Evolutionary conservation across 2,888 invertebrate species (phyloP).

Genomic region (Acrocera orbiculus): DNA sequence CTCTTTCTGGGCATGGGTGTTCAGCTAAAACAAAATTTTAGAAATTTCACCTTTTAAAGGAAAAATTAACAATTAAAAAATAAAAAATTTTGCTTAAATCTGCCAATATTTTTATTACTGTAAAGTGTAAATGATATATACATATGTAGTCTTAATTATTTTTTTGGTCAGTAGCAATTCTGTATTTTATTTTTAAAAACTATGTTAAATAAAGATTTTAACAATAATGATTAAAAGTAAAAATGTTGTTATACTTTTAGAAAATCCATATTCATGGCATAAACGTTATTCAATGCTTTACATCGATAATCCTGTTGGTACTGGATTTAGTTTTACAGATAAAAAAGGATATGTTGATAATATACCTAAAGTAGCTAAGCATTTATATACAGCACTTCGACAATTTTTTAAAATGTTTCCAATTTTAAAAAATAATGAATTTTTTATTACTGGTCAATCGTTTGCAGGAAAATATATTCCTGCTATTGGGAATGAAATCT

Average conservation of each 20-base stretch:
- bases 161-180: constrained; percentile 1
- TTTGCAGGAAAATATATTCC: constrained; percentile 44
- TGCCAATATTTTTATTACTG: too few relatives aligned
- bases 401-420: constrained; percentile 49
- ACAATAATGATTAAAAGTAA: too few relatives aligned
- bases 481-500: constrained; percentile 23
- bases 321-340: constrained; percentile 47
- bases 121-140: too few relatives aligned
- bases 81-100: too few relatives aligned
- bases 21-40: too few relatives aligned
- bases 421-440: constrained; percentile 38
- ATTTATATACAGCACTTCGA: constrained; percentile 40
- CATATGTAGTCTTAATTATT: too few relatives aligned
- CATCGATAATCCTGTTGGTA: constrained; percentile 50
- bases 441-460: constrained; percentile 49
- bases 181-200: background rate
- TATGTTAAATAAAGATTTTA: too few relatives aligned
- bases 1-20: too few relatives aligned
- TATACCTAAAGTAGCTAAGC: constrained; percentile 42
- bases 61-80: too few relatives aligned
- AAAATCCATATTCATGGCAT: constrained; percentile 41
- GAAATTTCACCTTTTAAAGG: too few relatives aligned
- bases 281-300: constrained; percentile 43
- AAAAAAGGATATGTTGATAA: constrained; percentile 41
- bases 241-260: constrained; percentile 20